A percentile compares a stretch with the other conserved stretches of the same genome.
phyloP scores from a whole-genome alignment of 1,140 invertebrate species.

The Eciton burchellii region DNA sequence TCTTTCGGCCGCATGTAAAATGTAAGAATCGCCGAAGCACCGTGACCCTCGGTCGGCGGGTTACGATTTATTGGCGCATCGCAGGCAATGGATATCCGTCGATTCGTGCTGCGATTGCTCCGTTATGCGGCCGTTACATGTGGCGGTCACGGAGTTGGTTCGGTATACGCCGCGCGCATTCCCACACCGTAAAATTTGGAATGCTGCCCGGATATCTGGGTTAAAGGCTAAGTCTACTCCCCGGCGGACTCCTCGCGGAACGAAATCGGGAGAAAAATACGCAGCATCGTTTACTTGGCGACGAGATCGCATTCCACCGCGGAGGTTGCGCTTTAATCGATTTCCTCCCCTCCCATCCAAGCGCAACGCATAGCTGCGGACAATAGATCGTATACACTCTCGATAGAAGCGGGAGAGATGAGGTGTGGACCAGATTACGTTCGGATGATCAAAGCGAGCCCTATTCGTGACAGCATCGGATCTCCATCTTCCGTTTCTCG shows the following conservation, averaged over 20 bases:
- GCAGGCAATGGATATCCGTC: slow-evolving; percentile 53
- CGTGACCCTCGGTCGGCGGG: slow-evolving; percentile 32
- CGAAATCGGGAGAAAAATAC: slow-evolving; percentile 54
- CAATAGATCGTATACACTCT: slow-evolving; percentile 49
- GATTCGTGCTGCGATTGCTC: slow-evolving; percentile 54
- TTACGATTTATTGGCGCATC: slow-evolving; percentile 40
- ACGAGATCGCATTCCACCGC: slow-evolving; percentile 42
- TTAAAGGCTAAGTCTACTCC: slow-evolving; percentile 62
- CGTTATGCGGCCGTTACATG: slow-evolving; percentile 41
- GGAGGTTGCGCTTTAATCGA: slow-evolving; percentile 60
- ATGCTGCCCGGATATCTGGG: slow-evolving; percentile 68
- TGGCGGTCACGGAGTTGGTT: background rate
- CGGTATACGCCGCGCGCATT: slow-evolving; percentile 50
- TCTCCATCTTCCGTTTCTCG: background rate
- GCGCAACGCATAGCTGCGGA: slow-evolving; percentile 35
- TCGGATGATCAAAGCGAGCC: slow-evolving; percentile 9
- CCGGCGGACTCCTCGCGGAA: slow-evolving; percentile 1
- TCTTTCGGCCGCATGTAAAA: slow-evolving; percentile 26
- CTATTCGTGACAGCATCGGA: background rate
- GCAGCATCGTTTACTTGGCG: slow-evolving; percentile 40
- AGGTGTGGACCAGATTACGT: slow-evolving; percentile 40
- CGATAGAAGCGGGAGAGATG: slow-evolving; percentile 9
- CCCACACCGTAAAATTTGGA: slow-evolving; percentile 70
- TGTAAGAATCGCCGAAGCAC: slow-evolving; percentile 37
- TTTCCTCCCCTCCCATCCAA: slow-evolving; percentile 33